Evolutionary conservation across 2,113 vertebrate genomes (phyloP).

Genomic region (Desmodus rotundus): DNA sequence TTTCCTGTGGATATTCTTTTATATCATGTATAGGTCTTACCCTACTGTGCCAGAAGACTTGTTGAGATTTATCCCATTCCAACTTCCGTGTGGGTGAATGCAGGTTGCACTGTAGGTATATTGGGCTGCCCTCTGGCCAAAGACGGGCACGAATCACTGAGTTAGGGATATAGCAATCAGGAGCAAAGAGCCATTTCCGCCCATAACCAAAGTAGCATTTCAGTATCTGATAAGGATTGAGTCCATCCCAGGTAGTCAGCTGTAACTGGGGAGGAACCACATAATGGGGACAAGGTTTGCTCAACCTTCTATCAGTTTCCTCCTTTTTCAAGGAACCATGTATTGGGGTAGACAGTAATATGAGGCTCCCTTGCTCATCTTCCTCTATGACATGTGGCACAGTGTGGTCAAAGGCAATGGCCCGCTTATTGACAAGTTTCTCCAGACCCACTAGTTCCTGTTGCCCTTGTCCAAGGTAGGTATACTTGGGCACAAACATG

Average conservation of each 20-base stretch:
- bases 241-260: conserved; percentile 56
- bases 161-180: conserved; percentile 77
- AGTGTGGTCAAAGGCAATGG: conserved; percentile 66
- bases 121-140: conserved; percentile 68
- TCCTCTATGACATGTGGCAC: conserved; percentile 72
- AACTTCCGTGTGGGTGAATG: not conserved
- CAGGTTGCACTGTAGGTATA: conserved; percentile 58
- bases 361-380: not conserved
- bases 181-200: conserved; percentile 70
- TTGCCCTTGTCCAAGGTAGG: not conserved
- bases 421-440: conserved; percentile 40
- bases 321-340: fast-evolving
- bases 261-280: conserved; percentile 54
- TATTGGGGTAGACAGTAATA: not conserved
- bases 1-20: not conserved
- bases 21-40: fast-evolving
- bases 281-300: not conserved
- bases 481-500: conserved; percentile 68
- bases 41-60: conserved; percentile 47
- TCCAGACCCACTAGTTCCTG: conserved; percentile 48
- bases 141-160: conserved; percentile 76
- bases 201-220: conserved; percentile 47
- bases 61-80: not conserved
- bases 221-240: conserved; percentile 56
- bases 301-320: fast-evolving